Conservation (phyloP, 1,140 invertebrate genomes). For the Polypedilum pembai region DNA sequence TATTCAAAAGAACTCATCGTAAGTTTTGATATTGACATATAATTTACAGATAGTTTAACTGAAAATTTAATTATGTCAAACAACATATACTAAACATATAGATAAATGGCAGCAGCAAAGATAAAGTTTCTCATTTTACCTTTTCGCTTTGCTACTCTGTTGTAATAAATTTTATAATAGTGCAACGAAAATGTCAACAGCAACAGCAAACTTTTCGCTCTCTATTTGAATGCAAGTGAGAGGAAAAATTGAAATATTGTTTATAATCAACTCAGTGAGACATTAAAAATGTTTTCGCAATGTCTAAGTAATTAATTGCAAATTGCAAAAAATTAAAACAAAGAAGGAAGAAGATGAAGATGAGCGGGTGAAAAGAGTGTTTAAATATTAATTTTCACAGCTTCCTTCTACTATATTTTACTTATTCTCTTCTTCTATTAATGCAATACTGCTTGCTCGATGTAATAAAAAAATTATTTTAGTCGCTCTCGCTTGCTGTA, state of each 20-base stretch:
- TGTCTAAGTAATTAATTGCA: slow-evolving; percentile 7
- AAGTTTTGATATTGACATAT: slow-evolving; percentile 24
- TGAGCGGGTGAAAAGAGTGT: too few relatives aligned
- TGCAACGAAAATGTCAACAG: slow-evolving; percentile 16
- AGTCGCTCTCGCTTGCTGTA: too few relatives aligned
- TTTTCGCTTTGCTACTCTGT: neutral
- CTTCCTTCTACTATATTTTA: too few relatives aligned
- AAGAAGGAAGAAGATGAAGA: too few relatives aligned
- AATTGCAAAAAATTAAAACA: neutral
- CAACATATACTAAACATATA: too few relatives aligned
- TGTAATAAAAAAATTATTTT: too few relatives aligned
- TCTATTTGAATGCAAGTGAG: neutral
- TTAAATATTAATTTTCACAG: too few relatives aligned
- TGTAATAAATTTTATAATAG: slow-evolving; percentile 20
- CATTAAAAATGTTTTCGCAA: neutral
- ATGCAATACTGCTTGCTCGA: too few relatives aligned
- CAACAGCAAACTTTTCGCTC: slow-evolving; percentile 9
- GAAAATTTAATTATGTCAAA: neutral
- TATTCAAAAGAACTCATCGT: neutral
- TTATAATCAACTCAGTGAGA: neutral
- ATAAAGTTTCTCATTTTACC: neutral
- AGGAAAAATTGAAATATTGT: neutral
- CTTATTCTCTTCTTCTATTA: too few relatives aligned
- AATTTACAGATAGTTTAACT: slow-evolving; percentile 22
- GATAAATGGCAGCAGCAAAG: neutral